phyloP scores from a whole-genome alignment of 2,888 invertebrate species.

The Disparrhopalites patrizii region DNA sequence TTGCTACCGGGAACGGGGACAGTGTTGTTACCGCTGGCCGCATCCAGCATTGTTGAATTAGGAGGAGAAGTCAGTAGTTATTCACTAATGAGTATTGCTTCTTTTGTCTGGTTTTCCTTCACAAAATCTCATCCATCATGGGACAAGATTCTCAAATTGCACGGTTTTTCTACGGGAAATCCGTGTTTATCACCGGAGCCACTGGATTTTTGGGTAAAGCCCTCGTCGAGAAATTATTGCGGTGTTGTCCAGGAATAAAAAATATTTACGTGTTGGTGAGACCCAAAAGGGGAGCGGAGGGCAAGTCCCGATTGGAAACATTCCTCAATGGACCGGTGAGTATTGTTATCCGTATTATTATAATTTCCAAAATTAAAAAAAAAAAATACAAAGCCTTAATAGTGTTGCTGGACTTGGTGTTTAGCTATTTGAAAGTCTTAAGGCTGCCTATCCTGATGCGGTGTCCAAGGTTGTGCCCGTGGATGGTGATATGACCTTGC shows the following conservation, averaged over 20 bases:
- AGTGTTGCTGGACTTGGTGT: no score
- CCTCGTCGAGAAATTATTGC: constrained; percentile 15
- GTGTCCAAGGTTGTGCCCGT: constrained; percentile 5
- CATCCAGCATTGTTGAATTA: no score
- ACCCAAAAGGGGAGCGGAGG: constrained; percentile 11
- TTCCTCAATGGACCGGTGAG: constrained; percentile 9
- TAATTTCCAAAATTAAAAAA: neutral
- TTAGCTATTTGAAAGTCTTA: constrained; percentile 1
- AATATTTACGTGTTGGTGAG: constrained; percentile 22
- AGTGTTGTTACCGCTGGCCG: no score
- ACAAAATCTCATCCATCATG: no score
- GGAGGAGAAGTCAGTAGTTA: no score
- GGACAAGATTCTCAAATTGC: constrained; percentile 2
- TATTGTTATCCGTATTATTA: neutral
- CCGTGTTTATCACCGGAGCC: constrained; percentile 19
- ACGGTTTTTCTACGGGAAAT: constrained; percentile 15
- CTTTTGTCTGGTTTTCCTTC: no score
- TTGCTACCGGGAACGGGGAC: no score
- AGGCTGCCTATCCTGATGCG: neutral
- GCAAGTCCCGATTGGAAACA: neutral
- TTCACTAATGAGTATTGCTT: no score
- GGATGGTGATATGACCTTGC: constrained; percentile 12
- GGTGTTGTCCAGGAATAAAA: constrained; percentile 13
- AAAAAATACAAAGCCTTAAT: neutral
- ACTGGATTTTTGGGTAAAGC: constrained; percentile 24